Evolutionary conservation across 1,140 invertebrate species (phyloP), one percentile per base, ranked within the genome.

Genomic region (Drosophila burlai): DNA sequence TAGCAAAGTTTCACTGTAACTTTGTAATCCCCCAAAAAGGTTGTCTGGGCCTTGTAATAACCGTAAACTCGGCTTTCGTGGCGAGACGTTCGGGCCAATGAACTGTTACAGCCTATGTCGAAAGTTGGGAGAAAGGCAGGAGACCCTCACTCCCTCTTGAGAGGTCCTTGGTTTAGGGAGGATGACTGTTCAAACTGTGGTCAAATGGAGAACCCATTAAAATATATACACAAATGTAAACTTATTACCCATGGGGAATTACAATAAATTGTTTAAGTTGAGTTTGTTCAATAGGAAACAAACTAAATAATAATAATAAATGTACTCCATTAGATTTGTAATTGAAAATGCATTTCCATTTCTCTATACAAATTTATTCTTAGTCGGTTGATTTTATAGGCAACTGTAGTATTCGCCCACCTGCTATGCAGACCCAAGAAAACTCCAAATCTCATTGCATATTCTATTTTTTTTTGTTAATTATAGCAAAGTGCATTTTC

Each of bases 1-100:
- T 29, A 38, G n/a, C 21, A 2, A 36, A 29, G 16, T 26, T 36
- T 47, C 26, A 47, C 64, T 67, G 31, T 67, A 36, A 13, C 29
- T 34, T 34, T 16, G 49, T 64, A 58, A 59, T 64, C 34, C 59
- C 47, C 29, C 13, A 31, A 47, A 47, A 68, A 57, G 75, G 26
- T 69, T 31, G 49, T 81, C 58, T 81, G 59, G n/a, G 34, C 55
- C 76, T 42, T 52, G 31, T 47, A 72, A 71, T 50, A 74, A 61
- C 67, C 67, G 49, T 64, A 81, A 72, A 81, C 65, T 64, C 43
- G 26, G 46, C 54, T 65, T 63, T 68, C 16, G n/a, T 73, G 46
- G 45, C 60, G 47, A 81, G 82, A 73, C 81, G 34, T 52, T 34
- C 45, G 40, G 77, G 82, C 66, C 82, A 85, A 67, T 81, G 82